Evolutionary conservation across 2,888 invertebrate genomes (phyloP).

Genomic region (Liodrosophila aerea): DNA sequence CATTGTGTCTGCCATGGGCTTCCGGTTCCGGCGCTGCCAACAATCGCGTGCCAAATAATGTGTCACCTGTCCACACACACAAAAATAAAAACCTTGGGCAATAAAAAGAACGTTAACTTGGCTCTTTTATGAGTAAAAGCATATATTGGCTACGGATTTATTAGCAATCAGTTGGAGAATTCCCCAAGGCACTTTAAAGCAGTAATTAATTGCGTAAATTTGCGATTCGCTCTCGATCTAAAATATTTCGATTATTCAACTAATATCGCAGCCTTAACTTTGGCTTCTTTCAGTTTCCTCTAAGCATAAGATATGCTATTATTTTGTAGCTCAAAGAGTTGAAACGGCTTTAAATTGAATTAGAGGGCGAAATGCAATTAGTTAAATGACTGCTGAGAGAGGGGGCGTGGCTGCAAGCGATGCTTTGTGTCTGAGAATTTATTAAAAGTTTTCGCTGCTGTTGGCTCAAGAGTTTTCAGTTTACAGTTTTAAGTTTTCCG

Average conservation of each 20-base stretch:
- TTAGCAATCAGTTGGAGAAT: no score
- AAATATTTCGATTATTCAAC: no score
- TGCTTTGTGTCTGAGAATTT: slow-evolving; percentile 16
- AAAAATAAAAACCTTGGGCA: slow-evolving; percentile 17
- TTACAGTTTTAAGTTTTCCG: neutral
- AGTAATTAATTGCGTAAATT: no score
- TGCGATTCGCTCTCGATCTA: no score
- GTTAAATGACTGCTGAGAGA: slow-evolving; percentile 57
- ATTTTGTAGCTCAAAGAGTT: slow-evolving; percentile 8
- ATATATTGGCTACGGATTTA: no score
- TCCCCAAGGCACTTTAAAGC: no score
- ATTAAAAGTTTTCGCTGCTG: slow-evolving; percentile 12
- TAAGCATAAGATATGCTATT: neutral
- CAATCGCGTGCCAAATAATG: slow-evolving; percentile 76
- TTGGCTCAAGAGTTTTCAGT: neutral
- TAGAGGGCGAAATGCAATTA: slow-evolving; percentile 63
- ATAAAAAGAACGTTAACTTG: slow-evolving; percentile 32
- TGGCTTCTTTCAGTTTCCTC: no score
- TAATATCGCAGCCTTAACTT: no score
- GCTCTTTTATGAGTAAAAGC: neutral
- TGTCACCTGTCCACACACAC: slow-evolving; percentile 54
- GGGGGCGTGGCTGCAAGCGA: neutral
- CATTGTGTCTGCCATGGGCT: slow-evolving; percentile 25
- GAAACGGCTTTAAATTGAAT: slow-evolving; percentile 57
- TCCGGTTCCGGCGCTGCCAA: slow-evolving; percentile 57